Evolutionary conservation across 2,888 invertebrate genomes (phyloP).

Genomic region (Macropis europaea): DNA sequence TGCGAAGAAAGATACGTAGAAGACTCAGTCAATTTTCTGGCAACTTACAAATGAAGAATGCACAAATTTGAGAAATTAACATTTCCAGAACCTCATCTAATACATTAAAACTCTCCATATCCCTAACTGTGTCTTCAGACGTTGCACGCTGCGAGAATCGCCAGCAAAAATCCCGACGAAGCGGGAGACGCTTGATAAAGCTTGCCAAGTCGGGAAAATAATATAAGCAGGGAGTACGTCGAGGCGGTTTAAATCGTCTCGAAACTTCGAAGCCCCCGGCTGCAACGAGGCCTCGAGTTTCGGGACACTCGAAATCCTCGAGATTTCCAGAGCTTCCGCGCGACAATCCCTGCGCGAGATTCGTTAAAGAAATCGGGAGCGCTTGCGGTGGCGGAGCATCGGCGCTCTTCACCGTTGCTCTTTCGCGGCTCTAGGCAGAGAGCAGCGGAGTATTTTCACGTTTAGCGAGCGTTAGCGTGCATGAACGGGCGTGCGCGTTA

Average conservation of each 20-base stretch:
- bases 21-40: too few relatives aligned
- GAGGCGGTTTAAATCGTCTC: not conserved
- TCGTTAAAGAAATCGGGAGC: conserved; percentile 11
- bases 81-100: too few relatives aligned
- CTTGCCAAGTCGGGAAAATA: too few relatives aligned
- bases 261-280: not conserved
- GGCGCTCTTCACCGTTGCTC: not conserved
- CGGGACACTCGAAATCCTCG: conserved; percentile 4
- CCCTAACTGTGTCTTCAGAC: too few relatives aligned
- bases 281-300: not conserved
- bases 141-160: too few relatives aligned
- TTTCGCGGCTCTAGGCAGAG: not conserved
- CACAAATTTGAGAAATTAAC: too few relatives aligned
- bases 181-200: too few relatives aligned
- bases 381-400: not conserved
- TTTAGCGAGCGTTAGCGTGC: conserved; percentile 26
- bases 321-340: not conserved
- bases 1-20: too few relatives aligned
- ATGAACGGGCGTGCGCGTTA: conserved; percentile 22
- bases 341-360: not conserved
- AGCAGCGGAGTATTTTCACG: conserved; percentile 30
- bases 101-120: too few relatives aligned
- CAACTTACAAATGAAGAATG: too few relatives aligned
- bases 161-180: too few relatives aligned
- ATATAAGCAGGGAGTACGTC: conserved; percentile 3